Conservation (phyloP, 2,888 invertebrate species). For the Minunthozetes semirufus region DNA sequence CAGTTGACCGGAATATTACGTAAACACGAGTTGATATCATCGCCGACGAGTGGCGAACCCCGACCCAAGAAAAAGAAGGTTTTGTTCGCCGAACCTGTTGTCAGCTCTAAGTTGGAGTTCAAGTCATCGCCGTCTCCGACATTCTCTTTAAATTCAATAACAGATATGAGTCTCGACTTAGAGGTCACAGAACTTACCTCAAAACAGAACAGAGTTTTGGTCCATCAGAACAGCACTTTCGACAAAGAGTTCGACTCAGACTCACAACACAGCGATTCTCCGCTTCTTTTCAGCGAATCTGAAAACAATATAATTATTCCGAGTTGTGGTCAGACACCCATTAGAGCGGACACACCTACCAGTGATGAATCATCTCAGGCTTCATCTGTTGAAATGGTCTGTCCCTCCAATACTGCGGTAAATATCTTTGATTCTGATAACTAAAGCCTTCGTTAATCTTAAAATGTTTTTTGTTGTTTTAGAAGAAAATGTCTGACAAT, state of each 20-base stretch:
- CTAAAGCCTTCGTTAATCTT: too few species aligned
- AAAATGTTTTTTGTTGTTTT: too few species aligned
- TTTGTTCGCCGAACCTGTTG: constrained; percentile 29
- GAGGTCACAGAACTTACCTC: not conserved
- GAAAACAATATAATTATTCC: not conserved
- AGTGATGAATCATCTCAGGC: not conserved
- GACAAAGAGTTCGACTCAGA: constrained; percentile 8
- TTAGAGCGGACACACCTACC: not conserved
- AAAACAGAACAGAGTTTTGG: not conserved
- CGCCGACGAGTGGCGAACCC: constrained; percentile 8
- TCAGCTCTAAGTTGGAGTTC: constrained; percentile 10
- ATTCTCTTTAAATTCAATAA: not conserved
- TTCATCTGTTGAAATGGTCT: too few species aligned
- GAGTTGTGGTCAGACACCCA: not conserved
- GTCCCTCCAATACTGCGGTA: too few species aligned
- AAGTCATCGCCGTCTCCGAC: not conserved
- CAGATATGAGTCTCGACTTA: not conserved
- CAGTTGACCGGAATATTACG: constrained; percentile 17
- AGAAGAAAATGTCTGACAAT: too few species aligned
- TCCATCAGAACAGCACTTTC: constrained; percentile 22
- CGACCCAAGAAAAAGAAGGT: constrained; percentile 24
- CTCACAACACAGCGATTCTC: constrained; percentile 8
- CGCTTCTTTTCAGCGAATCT: not conserved
- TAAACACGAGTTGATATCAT: not conserved
- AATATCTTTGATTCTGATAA: too few species aligned